Base-by-base conservation (phyloP, 1,140 invertebrate genomes). In the Zaprionus taronus region DNA sequence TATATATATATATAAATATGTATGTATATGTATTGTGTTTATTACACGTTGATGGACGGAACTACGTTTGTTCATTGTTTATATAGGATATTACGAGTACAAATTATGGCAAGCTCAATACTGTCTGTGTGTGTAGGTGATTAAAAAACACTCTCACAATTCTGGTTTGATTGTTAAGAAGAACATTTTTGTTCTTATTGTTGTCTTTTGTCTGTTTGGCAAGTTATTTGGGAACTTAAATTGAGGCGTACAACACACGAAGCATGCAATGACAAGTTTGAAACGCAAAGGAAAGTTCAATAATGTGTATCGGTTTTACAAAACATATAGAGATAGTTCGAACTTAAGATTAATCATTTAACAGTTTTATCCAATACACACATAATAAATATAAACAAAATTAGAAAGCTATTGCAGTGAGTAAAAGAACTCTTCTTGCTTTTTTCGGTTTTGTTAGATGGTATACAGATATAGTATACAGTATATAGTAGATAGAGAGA, bases 371-470 rank as follows among this genome's bases (percentile, higher is more conserved):
- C 71, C 55, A 62, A 51, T 51, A 51, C 67, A 75, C 63, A 69
- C 74, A 74, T 51, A 81, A 71, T 71, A 26, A 56, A 56, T 20
- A 44, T 41, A 14, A 61, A 70, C 12, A 63, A 61, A 47, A 72
- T 63, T 44, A 20, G 74, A 58, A 72, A 58, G 74, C 85, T 90
- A 90, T 90, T 90, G 85, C 76, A 90, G 73, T 70, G 85, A 91
- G 81, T 90, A 90, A 70, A 90, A 90, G 77, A 91, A 90, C 85
- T 90, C 86, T 85, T 90, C 85, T 90, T 90, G 85, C 85, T 58
- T 61, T 64, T 56, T 77, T 80, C 63, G 55, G 53, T 73, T 41
- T 44, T 67, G 64, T 70, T 78, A 73, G 74, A 74, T 83, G 17
- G 17, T 22, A 51, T 14, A 22, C 20, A n/a, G 47, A 51, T 22